These are phyloP conservation scores for Columba janthina DNA, from an alignment of 2,113 vertebrate species.

Conservation along the genomic window DNA sequence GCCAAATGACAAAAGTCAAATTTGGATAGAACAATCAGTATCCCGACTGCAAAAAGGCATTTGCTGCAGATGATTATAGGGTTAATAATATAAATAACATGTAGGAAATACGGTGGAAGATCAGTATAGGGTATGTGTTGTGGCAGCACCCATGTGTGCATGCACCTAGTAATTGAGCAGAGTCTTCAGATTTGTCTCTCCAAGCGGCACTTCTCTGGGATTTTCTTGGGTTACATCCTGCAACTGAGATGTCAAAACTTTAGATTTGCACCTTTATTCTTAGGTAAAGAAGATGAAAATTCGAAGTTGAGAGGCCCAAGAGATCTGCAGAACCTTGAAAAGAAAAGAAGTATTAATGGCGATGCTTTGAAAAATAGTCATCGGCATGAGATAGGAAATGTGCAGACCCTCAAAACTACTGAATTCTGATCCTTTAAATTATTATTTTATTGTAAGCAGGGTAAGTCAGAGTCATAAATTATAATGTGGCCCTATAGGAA, in stretches of 20 bases:
- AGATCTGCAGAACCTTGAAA: not conserved
- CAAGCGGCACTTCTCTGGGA: not conserved
- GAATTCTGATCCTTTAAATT: constrained; percentile 12
- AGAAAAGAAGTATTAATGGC: not conserved
- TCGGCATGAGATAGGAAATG: not conserved
- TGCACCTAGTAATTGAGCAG: not conserved
- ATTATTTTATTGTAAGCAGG: not conserved
- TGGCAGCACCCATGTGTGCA: not conserved
- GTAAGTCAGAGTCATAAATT: not conserved
- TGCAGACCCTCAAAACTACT: not conserved
- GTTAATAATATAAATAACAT: not conserved
- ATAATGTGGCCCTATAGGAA: not conserved
- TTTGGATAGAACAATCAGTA: not conserved
- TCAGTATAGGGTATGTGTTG: not conserved
- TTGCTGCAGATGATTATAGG: not conserved
- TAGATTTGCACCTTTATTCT: constrained; percentile 2
- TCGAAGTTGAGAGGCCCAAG: not conserved
- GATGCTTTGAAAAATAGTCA: not conserved
- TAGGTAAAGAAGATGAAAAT: constrained; percentile 10
- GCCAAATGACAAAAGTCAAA: not conserved
- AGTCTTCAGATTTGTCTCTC: not conserved
- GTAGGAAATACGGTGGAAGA: not conserved
- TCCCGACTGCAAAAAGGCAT: not conserved
- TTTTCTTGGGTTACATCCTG: not conserved
- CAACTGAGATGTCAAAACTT: not conserved